Base-by-base conservation (phyloP, 2,888 invertebrate species). In the Cheilosia vulpina region DNA sequence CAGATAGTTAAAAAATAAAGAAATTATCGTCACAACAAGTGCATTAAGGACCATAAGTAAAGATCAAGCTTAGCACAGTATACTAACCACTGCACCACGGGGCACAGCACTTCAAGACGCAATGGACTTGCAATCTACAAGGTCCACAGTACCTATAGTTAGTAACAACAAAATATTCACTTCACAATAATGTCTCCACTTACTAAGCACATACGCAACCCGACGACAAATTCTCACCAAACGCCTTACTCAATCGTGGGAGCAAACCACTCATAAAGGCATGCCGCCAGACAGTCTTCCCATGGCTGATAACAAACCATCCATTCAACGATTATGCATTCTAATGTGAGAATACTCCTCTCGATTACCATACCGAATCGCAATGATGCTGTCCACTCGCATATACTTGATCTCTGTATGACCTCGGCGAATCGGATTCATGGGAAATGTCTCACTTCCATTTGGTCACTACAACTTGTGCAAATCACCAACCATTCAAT, bases 341-440 rank as follows among this genome's bases (percentile, higher is more conserved):
- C 79, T 24, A 75, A 80, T 75, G 62, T 41, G 50, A 57, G 55
- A 63, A 53, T 52, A 66, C 53, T 45, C 52, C 31, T 41, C 19
- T 66, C 47, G 65, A 82, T 82, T 71, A 77, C 82, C 82, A 77
- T 82, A 60, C 38, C 82, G 3, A 77, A 82, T 82, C 47, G 45
- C 72, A 66, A 83, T 11, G 62, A 77, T 72, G 78, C 34, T 45
- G 45, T 47, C 72, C 83, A 78, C 72, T 55, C 78, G 78, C 69
- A 72, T 34, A 78, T 83, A 83, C 83, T 83, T 83, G 78, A 83
- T 60, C 83, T 50, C 83, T 50, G 0, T 43, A 15, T 68, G 83
- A 83, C 83, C 83, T 77, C 45, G 11, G 58, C 82, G 57, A 72
- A 72, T 27, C 47, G 55, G 41, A 43, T 73, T 34, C 78, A 66